A percentile compares a stretch with the other conserved stretches of the same genome.
Conservation (phyloP, 2,888 invertebrate genomes). For the Griposia aprilina region DNA sequence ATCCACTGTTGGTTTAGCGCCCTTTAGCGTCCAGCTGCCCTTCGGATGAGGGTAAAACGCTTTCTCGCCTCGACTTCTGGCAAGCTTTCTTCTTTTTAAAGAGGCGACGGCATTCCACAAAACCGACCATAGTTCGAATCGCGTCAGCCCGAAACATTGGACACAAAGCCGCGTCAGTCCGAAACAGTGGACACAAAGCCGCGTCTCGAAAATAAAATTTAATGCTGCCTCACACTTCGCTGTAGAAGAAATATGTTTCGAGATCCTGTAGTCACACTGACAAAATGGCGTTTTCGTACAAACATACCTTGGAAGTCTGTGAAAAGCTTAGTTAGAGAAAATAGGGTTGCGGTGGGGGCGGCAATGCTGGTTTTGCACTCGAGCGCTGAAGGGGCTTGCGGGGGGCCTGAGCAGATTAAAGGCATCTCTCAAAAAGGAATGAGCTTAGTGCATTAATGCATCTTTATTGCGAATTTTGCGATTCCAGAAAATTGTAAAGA, state of each 20-base stretch:
- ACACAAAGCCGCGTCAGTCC: background rate
- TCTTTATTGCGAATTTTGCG: background rate
- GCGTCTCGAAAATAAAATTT: background rate
- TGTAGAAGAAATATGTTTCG: background rate
- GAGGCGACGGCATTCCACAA: background rate
- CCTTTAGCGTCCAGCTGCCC: no score
- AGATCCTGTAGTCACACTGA: background rate
- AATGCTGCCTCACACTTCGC: background rate
- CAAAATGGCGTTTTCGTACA: background rate
- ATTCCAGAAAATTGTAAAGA: background rate
- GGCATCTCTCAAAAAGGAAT: background rate
- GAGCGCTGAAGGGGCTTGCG: background rate
- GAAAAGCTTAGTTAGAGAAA: background rate
- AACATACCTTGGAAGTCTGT: slow-evolving; percentile 1
- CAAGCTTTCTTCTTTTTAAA: no score
- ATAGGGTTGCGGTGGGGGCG: background rate
- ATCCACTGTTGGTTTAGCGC: no score
- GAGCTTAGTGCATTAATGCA: no score
- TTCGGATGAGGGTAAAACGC: no score
- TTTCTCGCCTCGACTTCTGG: background rate
- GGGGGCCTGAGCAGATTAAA: slow-evolving; percentile 6
- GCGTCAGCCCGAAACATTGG: background rate
- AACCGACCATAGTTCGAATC: background rate
- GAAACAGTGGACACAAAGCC: background rate
- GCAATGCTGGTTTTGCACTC: background rate